These are phyloP conservation scores for Electrophaes corylata DNA, from an alignment of 2,888 invertebrate species.

Conservation along the genomic window DNA sequence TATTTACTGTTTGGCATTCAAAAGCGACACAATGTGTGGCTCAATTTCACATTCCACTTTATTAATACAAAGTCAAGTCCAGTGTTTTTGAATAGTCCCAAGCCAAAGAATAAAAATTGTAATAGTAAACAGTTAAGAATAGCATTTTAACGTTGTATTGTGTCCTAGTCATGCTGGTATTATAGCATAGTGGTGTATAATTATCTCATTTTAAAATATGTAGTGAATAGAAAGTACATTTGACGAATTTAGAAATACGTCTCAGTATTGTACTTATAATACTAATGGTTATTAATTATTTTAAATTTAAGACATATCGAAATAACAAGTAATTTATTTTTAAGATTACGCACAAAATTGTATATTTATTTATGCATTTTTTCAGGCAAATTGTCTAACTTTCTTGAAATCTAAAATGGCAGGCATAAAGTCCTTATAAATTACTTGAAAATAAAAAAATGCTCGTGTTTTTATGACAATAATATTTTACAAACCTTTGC, in stretches of 20 bases:
- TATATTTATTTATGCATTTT: too few species aligned
- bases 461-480: slow-evolving; percentile 20
- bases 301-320: slow-evolving; percentile 31
- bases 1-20: not conserved
- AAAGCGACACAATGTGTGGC: slow-evolving; percentile 10
- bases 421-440: too few species aligned
- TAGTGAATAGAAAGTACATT: slow-evolving; percentile 31
- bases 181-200: slow-evolving; percentile 34
- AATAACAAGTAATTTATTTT: slow-evolving; percentile 15
- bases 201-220: slow-evolving; percentile 33
- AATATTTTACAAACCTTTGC: slow-evolving; percentile 9
- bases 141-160: slow-evolving; percentile 32
- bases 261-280: slow-evolving; percentile 39
- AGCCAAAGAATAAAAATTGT: slow-evolving; percentile 36
- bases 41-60: slow-evolving; percentile 37
- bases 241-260: slow-evolving; percentile 7
- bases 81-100: slow-evolving; percentile 14
- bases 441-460: not conserved
- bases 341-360: not conserved
- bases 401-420: not conserved
- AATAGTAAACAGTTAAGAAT: slow-evolving; percentile 27
- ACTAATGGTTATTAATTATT: slow-evolving; percentile 31
- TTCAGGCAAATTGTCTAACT: too few species aligned
- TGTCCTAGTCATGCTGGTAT: slow-evolving; percentile 36
- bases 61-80: slow-evolving; percentile 13